Evolutionary conservation across 2,888 invertebrate species (phyloP).

Genomic region (Globia sparganii): DNA sequence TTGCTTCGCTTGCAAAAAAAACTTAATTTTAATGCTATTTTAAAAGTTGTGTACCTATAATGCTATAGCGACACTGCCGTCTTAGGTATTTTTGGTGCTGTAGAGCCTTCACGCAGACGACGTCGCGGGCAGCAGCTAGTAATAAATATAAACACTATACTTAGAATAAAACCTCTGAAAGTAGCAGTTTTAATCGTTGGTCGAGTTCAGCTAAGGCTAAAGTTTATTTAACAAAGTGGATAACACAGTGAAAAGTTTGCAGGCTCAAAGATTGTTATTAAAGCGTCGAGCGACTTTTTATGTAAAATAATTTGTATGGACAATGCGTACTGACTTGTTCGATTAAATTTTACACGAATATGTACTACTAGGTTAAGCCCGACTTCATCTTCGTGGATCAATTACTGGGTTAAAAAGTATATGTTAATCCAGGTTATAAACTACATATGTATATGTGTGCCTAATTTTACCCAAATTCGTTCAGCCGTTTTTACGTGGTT

Average conservation of each 20-base stretch:
- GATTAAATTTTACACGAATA: neutral
- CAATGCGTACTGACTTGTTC: neutral
- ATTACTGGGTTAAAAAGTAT: neutral
- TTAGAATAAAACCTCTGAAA: constrained; percentile 14
- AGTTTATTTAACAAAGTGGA: constrained; percentile 34
- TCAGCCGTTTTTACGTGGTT: neutral
- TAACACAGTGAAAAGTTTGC: constrained; percentile 32
- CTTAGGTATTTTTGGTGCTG: too few species aligned
- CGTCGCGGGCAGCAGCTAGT: too few species aligned
- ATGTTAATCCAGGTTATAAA: neutral
- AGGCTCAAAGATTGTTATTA: constrained; percentile 14
- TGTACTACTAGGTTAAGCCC: neutral
- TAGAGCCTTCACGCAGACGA: too few species aligned
- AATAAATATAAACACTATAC: constrained; percentile 12
- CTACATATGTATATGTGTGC: neutral
- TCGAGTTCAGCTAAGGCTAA: constrained; percentile 7
- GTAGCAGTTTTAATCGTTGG: constrained; percentile 8
- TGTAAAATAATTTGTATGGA: constrained; percentile 2
- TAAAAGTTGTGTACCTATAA: too few species aligned
- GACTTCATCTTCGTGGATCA: neutral
- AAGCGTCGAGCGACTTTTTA: constrained; percentile 28
- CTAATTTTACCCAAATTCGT: neutral
- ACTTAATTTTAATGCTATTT: too few species aligned
- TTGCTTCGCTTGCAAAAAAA: too few species aligned
- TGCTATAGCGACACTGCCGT: too few species aligned